These are phyloP conservation scores for Lepisosteus osseus DNA, from an alignment of 2,113 vertebrate genomes.

Conservation along the genomic window DNA sequence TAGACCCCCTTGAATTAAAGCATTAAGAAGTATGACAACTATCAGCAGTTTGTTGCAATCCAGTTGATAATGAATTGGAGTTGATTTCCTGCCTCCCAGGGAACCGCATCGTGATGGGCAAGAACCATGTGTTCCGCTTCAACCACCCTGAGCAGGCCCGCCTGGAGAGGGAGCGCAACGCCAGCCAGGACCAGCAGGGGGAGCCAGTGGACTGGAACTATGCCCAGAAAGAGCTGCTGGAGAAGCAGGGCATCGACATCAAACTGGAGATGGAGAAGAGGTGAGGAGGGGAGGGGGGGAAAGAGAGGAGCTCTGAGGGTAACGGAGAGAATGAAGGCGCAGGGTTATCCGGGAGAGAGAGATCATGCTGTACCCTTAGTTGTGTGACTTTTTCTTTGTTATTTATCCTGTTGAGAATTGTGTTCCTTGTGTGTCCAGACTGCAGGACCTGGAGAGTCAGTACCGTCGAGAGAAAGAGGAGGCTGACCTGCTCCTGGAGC, in stretches of 20 bases:
- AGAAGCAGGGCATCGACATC: conserved; percentile 85
- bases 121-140: conserved; percentile 88
- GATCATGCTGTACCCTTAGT: not conserved
- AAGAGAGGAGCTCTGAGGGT: not conserved
- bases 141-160: conserved; percentile 86
- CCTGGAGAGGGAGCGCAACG: conserved; percentile 74
- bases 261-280: conserved; percentile 90
- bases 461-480: conserved; percentile 86
- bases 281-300: conserved; percentile 33
- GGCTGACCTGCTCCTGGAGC: conserved; percentile 80
- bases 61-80: too few relatives aligned
- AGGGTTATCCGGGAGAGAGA: not conserved
- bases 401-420: too few relatives aligned
- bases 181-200: conserved; percentile 58
- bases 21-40: too few relatives aligned
- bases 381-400: not conserved
- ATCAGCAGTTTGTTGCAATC: too few relatives aligned
- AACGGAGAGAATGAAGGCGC: not conserved
- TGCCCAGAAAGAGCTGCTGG: conserved; percentile 79
- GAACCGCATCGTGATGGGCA: conserved; percentile 86
- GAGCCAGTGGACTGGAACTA: conserved; percentile 89
- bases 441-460: conserved; percentile 82
- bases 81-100: conserved; percentile 48
- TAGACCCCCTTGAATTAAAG: too few relatives aligned
- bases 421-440: conserved; percentile 43